Evolutionary conservation across 2,113 vertebrate species (phyloP).

Genomic region (Echinops telfairi): DNA sequence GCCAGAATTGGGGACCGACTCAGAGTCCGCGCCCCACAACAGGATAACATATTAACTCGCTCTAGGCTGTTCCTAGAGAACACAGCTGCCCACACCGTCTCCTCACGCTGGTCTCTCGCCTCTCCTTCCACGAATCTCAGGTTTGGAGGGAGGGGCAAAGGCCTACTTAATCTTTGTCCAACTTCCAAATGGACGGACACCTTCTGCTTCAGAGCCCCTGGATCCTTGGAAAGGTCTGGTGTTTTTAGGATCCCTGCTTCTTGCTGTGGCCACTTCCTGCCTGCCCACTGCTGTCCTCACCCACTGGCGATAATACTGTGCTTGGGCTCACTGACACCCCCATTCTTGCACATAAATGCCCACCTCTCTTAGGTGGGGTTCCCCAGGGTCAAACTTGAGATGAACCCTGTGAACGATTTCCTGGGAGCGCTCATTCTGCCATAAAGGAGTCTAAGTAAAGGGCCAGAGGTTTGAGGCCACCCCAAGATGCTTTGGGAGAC

Average conservation of each 20-base stretch:
- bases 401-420: too few relatives aligned
- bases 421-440: too few relatives aligned
- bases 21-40: background rate
- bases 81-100: fast-evolving
- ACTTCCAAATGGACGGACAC: background rate
- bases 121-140: background rate
- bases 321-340: too few relatives aligned
- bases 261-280: background rate
- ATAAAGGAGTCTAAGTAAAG: too few relatives aligned
- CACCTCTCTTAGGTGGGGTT: background rate
- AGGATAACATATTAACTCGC: background rate
- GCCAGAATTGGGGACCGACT: too few relatives aligned
- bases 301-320: fast-evolving
- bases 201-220: background rate
- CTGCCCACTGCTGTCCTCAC: too few relatives aligned
- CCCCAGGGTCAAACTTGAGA: background rate
- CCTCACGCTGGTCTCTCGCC: too few relatives aligned
- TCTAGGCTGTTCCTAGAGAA: background rate
- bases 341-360: fast-evolving
- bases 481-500: too few relatives aligned
- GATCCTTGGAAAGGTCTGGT: fast-evolving
- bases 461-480: background rate
- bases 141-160: background rate
- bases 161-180: background rate
- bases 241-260: background rate